These are phyloP conservation scores for Solenopsis invicta DNA, from an alignment of 1,140 invertebrate genomes.

Conservation along the genomic window DNA sequence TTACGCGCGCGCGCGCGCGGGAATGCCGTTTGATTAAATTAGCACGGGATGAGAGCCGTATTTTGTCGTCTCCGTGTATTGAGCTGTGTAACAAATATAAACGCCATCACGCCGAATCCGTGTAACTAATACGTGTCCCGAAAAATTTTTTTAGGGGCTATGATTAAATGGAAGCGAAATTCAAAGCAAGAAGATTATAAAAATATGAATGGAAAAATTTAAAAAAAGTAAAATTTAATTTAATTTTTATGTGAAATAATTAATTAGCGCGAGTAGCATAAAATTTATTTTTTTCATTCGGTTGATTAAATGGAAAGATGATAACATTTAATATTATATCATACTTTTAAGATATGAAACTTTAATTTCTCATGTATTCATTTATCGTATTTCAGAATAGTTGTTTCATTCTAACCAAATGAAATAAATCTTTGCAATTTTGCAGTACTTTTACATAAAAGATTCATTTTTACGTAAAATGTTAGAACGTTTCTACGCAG, in stretches of 20 bases:
- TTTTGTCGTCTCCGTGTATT: slow-evolving; percentile 6
- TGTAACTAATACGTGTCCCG: not conserved
- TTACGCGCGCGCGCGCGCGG: slow-evolving; percentile 9
- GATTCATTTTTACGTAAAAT: not conserved
- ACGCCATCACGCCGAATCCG: slow-evolving; percentile 11
- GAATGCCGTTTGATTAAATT: slow-evolving; percentile 40
- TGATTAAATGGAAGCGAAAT: not conserved
- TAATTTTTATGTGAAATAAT: slow-evolving; percentile 4
- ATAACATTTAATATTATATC: not conserved
- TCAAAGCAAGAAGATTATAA: slow-evolving; percentile 5
- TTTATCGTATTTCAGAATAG: not conserved
- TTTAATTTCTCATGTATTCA: not conserved
- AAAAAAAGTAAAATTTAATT: not conserved
- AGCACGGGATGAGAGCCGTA: slow-evolving; percentile 22
- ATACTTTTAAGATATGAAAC: not conserved
- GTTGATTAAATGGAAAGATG: slow-evolving; percentile 8
- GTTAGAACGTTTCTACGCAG: not conserved
- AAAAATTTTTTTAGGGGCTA: not conserved
- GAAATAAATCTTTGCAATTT: not conserved
- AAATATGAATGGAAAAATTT: not conserved
- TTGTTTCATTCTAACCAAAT: not conserved
- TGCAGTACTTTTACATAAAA: not conserved
- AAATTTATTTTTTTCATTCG: not conserved
- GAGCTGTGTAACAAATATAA: slow-evolving; percentile 23
- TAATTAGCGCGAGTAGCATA: not conserved